These are phyloP conservation scores for Gandaritis pyraliata DNA, from an alignment of 2,888 invertebrate genomes.

Conservation along the genomic window DNA sequence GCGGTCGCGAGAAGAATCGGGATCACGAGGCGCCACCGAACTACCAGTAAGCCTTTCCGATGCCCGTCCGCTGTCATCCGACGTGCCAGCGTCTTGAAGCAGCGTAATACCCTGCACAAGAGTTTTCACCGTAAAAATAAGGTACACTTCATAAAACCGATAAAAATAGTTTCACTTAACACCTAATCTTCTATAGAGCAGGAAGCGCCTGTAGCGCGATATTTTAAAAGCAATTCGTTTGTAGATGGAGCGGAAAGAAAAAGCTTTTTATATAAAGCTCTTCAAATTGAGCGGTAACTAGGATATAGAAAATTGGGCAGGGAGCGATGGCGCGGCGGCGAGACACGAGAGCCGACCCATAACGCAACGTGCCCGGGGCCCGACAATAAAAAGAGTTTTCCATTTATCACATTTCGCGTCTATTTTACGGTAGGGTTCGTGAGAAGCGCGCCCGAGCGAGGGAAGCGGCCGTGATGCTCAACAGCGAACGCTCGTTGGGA, in stretches of 20 bases:
- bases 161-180: slow-evolving; percentile 41
- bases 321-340: slow-evolving; percentile 57
- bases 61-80: slow-evolving; percentile 93
- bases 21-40: slow-evolving; percentile 90
- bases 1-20: slow-evolving; percentile 92
- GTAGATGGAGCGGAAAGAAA: slow-evolving; percentile 59
- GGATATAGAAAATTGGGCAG: slow-evolving; percentile 76
- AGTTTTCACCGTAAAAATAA: slow-evolving; percentile 53
- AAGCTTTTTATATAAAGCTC: slow-evolving; percentile 71
- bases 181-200: slow-evolving; percentile 53
- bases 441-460: slow-evolving; percentile 69
- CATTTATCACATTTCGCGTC: slow-evolving; percentile 84
- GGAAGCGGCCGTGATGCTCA: slow-evolving; percentile 70
- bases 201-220: slow-evolving; percentile 59
- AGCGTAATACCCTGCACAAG: slow-evolving; percentile 88
- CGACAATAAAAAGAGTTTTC: slow-evolving; percentile 81
- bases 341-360: slow-evolving; percentile 68
- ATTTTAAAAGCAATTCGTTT: slow-evolving; percentile 67
- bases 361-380: slow-evolving; percentile 75
- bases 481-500: slow-evolving; percentile 68
- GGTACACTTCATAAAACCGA: slow-evolving; percentile 50
- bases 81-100: slow-evolving; percentile 91
- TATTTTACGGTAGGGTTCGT: slow-evolving; percentile 81
- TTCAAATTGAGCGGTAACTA: slow-evolving; percentile 79
- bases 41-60: slow-evolving; percentile 92